phyloP scores from a whole-genome alignment of 2,113 vertebrate genomes.

The Myanophis thanlyinensis region DNA sequence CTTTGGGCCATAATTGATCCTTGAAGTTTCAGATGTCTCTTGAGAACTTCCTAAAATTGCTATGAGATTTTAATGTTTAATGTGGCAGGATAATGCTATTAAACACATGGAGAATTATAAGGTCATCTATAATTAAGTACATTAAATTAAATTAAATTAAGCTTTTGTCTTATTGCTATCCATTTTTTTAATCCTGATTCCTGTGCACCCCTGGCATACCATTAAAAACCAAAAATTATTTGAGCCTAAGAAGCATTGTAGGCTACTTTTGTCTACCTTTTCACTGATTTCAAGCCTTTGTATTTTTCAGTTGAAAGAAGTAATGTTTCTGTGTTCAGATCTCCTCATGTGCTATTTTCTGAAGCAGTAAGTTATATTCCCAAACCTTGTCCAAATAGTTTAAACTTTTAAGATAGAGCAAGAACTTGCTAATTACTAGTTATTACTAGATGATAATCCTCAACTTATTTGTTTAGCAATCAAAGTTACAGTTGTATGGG shows the following conservation, averaged over 20 bases:
- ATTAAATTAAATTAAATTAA: background rate
- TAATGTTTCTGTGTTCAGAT: background rate
- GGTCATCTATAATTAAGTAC: background rate
- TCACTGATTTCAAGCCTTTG: background rate
- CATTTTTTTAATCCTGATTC: background rate
- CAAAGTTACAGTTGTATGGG: background rate
- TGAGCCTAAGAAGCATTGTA: background rate
- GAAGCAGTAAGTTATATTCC: background rate
- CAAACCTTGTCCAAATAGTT: background rate
- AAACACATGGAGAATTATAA: background rate
- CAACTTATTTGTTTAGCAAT: background rate
- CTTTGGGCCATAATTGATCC: background rate
- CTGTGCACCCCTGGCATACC: background rate
- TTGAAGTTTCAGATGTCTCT: background rate
- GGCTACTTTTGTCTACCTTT: background rate
- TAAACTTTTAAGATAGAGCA: background rate
- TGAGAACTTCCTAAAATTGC: background rate
- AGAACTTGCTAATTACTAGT: background rate
- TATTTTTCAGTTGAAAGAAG: background rate
- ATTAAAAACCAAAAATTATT: background rate
- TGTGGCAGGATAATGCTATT: background rate
- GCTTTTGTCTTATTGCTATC: background rate
- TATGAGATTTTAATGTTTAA: background rate
- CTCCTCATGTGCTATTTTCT: too few relatives aligned
- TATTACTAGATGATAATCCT: background rate